phyloP scores from a whole-genome alignment of 2,888 invertebrate genomes.

The Micropterix aruncella region DNA sequence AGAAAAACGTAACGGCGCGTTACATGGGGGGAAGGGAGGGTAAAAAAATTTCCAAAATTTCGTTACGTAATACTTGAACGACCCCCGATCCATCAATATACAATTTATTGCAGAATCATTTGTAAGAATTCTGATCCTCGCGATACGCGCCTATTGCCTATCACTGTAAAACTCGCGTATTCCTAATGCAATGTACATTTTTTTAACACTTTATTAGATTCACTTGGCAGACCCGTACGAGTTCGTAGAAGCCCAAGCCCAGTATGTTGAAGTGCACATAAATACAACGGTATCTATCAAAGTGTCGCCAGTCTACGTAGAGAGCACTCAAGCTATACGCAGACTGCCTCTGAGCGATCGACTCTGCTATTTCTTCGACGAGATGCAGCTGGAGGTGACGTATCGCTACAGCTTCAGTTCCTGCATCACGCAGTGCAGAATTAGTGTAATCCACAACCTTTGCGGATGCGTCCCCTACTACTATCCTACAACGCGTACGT shows the following conservation, averaged over 20 bases:
- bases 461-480: neutral
- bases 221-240: neutral
- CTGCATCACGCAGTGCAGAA: neutral
- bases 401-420: neutral
- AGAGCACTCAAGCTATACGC: neutral
- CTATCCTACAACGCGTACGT: neutral
- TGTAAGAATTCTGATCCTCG: too few relatives aligned
- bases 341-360: neutral
- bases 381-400: neutral
- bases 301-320: neutral
- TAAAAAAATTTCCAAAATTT: too few relatives aligned
- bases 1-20: too few relatives aligned
- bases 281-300: neutral
- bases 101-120: too few relatives aligned
- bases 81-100: too few relatives aligned
- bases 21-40: too few relatives aligned
- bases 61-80: too few relatives aligned
- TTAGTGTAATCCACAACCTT: neutral
- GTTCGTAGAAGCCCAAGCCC: neutral
- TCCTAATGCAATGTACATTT: too few relatives aligned
- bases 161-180: too few relatives aligned
- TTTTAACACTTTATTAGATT: neutral
- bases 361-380: neutral
- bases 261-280: neutral
- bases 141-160: too few relatives aligned